Evolutionary conservation across 2,797 vertebrate genomes (phyloP), one percentile per base, ranked within the genome.

Genomic region (Schizothorax lantsangensis): DNA sequence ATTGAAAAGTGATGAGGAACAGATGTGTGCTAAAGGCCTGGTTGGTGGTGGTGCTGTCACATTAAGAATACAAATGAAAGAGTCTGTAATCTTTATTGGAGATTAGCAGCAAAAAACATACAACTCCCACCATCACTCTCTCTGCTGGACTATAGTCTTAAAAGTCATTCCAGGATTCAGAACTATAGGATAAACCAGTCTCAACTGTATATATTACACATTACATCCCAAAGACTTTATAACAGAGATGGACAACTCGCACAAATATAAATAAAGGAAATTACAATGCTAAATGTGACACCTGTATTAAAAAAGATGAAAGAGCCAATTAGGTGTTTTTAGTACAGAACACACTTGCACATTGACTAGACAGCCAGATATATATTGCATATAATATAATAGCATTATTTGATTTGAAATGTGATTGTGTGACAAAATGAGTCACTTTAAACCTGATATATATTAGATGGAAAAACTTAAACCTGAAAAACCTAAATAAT

Each of bases 101-200:
- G 82, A 77, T 87, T 75, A 87, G 74, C 64, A 83, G 52, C 26
- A 73, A 72, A 82, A 45, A 59, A 81, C 57, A 81, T 40, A 54
- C 57, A 59, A 47, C 45, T 0, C 75, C 11, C 19, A 80, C 30
- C 64, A 14, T 26, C 73, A 69, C 40, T 86, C 23, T 10, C 45
- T 74, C 72, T 43, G 36, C 54, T 45, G n/a, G 8, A 71, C 87
- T 91, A 88, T 89, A 89, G 90, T 91, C 87, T 91, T 80, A 86
- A 85, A 87, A 81, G 14, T 10, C 17, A 57, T 69, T 74, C 62
- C 15, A 59, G 47, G 72, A 86, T 89, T 81, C 54, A 73, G 47
- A 38, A 30, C 30, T 23, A 33, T 43, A 23, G 49, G 33, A 79
- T 49, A 59, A 79, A 80, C 68, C 17, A 6, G 9, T 52, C 17